phyloP scores from a whole-genome alignment of 2,888 invertebrate species.

The Cantharis lateralis region DNA sequence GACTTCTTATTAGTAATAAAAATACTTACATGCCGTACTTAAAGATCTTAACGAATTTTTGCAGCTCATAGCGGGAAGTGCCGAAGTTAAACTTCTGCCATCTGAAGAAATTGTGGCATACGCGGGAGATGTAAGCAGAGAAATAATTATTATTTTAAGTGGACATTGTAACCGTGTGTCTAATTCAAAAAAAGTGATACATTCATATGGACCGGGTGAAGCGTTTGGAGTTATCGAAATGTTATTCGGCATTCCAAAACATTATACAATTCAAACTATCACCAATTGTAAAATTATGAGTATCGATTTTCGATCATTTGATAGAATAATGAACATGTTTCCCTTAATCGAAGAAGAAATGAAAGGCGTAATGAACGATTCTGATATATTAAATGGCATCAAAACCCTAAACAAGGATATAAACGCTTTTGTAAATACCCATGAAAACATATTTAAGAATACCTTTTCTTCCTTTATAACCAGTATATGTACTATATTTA shows the following conservation, averaged over 20 bases:
- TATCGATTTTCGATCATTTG: slow-evolving; percentile 57
- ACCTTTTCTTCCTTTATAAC: neutral
- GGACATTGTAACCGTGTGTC: slow-evolving; percentile 57
- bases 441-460: neutral
- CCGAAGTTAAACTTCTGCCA: slow-evolving; percentile 56
- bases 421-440: neutral
- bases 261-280: slow-evolving; percentile 58
- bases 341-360: slow-evolving; percentile 58
- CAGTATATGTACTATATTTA: neutral
- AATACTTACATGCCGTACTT: neutral
- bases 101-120: slow-evolving; percentile 59
- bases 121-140: slow-evolving; percentile 58
- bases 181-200: slow-evolving; percentile 49
- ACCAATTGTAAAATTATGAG: slow-evolving; percentile 61
- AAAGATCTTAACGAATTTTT: slow-evolving; percentile 44
- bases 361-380: slow-evolving; percentile 48
- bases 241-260: slow-evolving; percentile 59
- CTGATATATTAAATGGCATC: neutral
- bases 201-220: slow-evolving; percentile 52
- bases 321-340: slow-evolving; percentile 60
- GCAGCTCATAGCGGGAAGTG: slow-evolving; percentile 57
- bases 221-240: slow-evolving; percentile 59
- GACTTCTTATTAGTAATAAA: slow-evolving; percentile 19
- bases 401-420: neutral
- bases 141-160: slow-evolving; percentile 59